These are phyloP conservation scores for Astropecten irregularis DNA, from an alignment of 53 echinoderm and acorn worm genomes.

Conservation along the genomic window DNA sequence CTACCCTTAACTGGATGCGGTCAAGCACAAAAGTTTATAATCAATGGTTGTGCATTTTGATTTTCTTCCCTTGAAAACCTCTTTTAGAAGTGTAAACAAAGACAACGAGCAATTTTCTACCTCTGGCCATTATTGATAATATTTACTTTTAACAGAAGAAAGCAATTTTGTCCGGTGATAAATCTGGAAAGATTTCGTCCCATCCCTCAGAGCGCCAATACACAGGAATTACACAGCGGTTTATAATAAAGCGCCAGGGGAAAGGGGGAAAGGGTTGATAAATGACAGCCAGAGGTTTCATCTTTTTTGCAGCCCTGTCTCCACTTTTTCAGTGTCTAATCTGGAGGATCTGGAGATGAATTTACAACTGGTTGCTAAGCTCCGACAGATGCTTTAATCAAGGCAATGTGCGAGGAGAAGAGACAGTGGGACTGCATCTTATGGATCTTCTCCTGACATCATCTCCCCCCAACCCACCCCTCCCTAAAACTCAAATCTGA, in stretches of 20 bases:
- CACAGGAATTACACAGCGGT: background rate
- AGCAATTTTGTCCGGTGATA: slow-evolving; percentile 29
- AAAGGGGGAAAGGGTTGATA: too few species aligned
- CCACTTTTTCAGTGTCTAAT: slow-evolving; percentile 39
- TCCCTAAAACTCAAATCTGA: too few species aligned
- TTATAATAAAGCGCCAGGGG: background rate
- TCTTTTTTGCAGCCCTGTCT: slow-evolving; percentile 9
- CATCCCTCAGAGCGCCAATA: background rate
- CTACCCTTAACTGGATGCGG: too few species aligned
- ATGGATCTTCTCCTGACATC: too few species aligned
- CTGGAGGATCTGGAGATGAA: slow-evolving; percentile 21
- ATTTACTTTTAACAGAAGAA: slow-evolving; percentile 36
- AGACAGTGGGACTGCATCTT: too few species aligned
- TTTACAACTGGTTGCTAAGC: slow-evolving; percentile 41
- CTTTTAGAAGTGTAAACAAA: too few species aligned
- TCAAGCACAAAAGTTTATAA: too few species aligned
- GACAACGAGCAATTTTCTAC: too few species aligned
- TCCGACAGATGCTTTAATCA: slow-evolving; percentile 39
- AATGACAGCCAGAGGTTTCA: slow-evolving; percentile 13
- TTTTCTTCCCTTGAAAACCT: too few species aligned
- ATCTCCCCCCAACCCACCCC: too few species aligned
- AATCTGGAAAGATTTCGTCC: slow-evolving; percentile 21
- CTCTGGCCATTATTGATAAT: slow-evolving; percentile 4
- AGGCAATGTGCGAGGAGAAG: background rate
- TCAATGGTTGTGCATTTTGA: too few species aligned